These are phyloP conservation scores for Danaus melanippus DNA, from an alignment of 1,140 invertebrate genomes.

Conservation along the genomic window DNA sequence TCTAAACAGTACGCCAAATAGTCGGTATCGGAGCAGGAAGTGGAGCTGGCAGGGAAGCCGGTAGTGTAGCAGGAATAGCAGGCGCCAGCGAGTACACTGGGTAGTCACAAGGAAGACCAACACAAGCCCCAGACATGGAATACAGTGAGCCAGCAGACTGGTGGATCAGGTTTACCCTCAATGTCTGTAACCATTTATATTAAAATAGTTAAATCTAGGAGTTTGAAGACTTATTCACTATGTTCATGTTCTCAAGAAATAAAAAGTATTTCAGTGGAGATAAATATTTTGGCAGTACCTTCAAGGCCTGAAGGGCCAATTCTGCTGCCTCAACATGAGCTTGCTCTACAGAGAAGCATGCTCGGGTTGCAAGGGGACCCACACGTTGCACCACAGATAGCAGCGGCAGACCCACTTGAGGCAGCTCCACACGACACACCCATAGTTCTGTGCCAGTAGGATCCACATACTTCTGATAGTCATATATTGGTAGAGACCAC, in stretches of 20 bases:
- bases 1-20: conserved; percentile 25
- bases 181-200: conserved; percentile 25
- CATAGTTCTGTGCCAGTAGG: conserved; percentile 35
- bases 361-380: conserved; percentile 37
- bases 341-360: conserved; percentile 38
- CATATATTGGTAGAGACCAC: conserved; percentile 44
- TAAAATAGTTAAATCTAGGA: too few species aligned
- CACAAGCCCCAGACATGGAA: conserved; percentile 23
- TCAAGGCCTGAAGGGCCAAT: conserved; percentile 39
- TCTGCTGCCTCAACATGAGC: conserved; percentile 51
- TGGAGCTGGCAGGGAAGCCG: conserved; percentile 22
- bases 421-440: conserved; percentile 41
- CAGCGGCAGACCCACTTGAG: conserved; percentile 42
- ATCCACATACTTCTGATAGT: conserved; percentile 40
- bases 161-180: conserved; percentile 35
- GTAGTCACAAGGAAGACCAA: conserved; percentile 37
- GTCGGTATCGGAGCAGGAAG: conserved; percentile 21
- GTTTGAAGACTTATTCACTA: too few species aligned
- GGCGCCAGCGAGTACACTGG: conserved; percentile 26
- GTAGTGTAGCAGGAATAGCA: conserved; percentile 24
- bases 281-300: conserved; percentile 22
- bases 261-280: too few species aligned
- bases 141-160: conserved; percentile 28
- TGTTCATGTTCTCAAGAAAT: too few species aligned
- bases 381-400: conserved; percentile 25